Percentiles rank a stretch among this genome's conserved stretches.
Evolutionary conservation across 2,888 invertebrate genomes (phyloP).

Genomic region (Meloe dianella): DNA sequence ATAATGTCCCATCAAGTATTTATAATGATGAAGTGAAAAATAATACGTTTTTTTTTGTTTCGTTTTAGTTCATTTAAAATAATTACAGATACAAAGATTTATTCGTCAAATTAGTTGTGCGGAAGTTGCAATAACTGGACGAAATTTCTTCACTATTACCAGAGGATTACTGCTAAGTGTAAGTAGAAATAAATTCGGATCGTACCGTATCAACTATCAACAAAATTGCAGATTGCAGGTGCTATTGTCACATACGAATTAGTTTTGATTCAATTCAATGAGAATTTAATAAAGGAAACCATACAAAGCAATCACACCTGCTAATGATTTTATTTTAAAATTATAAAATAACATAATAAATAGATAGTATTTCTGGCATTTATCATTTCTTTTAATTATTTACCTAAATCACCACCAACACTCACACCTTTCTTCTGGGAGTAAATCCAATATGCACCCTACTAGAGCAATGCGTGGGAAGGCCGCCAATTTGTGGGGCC

Average conservation of each 20-base stretch:
- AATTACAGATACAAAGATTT: conserved; percentile 26
- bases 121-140: conserved; percentile 27
- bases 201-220: background rate
- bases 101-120: conserved; percentile 22
- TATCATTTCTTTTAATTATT: too few species aligned
- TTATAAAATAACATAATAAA: background rate
- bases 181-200: background rate
- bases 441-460: too few species aligned
- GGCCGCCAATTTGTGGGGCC: too few species aligned
- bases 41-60: background rate
- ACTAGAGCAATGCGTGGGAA: too few species aligned
- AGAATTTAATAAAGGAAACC: background rate
- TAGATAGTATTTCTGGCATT: too few species aligned
- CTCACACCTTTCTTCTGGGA: too few species aligned
- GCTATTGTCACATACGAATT: conserved; percentile 14
- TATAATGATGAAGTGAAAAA: conserved; percentile 68
- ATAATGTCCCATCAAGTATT: conserved; percentile 67
- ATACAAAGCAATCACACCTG: background rate
- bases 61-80: background rate
- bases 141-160: conserved; percentile 27
- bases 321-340: background rate
- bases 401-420: too few species aligned
- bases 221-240: conserved; percentile 3
- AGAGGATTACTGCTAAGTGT: conserved; percentile 26
- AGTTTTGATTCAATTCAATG: conserved; percentile 17